Conservation (phyloP, 2,113 vertebrate genomes). For the Hystrix brachyura region DNA sequence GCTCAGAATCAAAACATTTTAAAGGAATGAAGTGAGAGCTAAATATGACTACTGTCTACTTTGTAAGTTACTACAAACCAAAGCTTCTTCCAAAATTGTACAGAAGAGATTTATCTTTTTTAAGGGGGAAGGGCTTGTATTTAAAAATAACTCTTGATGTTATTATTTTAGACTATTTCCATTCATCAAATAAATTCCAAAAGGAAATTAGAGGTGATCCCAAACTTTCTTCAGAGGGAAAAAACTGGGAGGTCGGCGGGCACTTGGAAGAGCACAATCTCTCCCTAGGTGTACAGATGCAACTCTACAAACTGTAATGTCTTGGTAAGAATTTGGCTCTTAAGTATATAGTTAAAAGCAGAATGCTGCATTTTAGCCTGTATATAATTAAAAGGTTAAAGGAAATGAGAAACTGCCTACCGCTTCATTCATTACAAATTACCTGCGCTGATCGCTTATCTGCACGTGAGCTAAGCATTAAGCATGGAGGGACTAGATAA, state of each 20-base stretch:
- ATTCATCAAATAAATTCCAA: slow-evolving; percentile 76
- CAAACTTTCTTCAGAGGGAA: slow-evolving; percentile 69
- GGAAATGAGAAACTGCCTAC: slow-evolving; percentile 81
- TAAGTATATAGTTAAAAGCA: slow-evolving; percentile 82
- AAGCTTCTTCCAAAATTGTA: slow-evolving; percentile 73
- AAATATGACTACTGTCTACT: slow-evolving; percentile 27
- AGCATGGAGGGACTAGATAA: slow-evolving; percentile 75
- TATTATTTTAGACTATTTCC: slow-evolving; percentile 35
- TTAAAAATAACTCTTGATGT: slow-evolving; percentile 71
- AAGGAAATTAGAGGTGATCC: slow-evolving; percentile 63
- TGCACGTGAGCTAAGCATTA: slow-evolving; percentile 85
- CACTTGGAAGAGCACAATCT: slow-evolving; percentile 58
- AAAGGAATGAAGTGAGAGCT: slow-evolving; percentile 54
- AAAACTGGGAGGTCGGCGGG: slow-evolving; percentile 23
- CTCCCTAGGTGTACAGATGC: slow-evolving; percentile 47
- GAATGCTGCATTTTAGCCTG: slow-evolving; percentile 82
- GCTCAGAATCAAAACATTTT: not conserved
- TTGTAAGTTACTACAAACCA: slow-evolving; percentile 54
- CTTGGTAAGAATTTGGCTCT: slow-evolving; percentile 77
- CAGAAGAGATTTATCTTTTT: slow-evolving; percentile 66
- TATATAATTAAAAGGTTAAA: slow-evolving; percentile 83
- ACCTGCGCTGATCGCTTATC: slow-evolving; percentile 79
- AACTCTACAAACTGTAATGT: slow-evolving; percentile 77
- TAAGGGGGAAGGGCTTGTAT: not conserved
- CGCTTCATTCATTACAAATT: slow-evolving; percentile 79